A percentile compares a stretch with the other conserved stretches of the same genome.
Conservation (phyloP, 2,888 invertebrate genomes). For the Dynastes maya region DNA sequence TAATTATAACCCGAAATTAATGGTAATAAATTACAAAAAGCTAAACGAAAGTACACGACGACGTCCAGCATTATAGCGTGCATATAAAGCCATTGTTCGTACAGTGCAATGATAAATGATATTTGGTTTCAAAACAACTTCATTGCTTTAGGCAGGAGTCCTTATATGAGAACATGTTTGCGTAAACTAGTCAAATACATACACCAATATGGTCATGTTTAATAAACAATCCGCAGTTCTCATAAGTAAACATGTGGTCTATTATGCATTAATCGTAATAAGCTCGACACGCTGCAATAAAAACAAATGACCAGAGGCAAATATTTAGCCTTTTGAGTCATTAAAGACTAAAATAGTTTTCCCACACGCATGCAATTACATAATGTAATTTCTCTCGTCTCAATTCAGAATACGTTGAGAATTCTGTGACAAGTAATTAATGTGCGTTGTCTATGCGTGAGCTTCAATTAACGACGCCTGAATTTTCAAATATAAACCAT, state of each 20-base stretch:
- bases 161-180: conserved; percentile 18
- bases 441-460: too few species aligned
- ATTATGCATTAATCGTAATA: conserved; percentile 7
- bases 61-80: background rate
- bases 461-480: too few species aligned
- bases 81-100: conserved; percentile 21
- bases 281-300: background rate
- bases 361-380: too few species aligned
- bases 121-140: conserved; percentile 16
- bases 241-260: conserved; percentile 5
- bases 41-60: background rate
- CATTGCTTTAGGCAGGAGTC: conserved; percentile 21
- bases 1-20: background rate
- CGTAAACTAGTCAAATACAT: conserved; percentile 18
- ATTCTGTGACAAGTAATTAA: too few species aligned
- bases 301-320: conserved; percentile 4
- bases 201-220: conserved; percentile 11
- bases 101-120: conserved; percentile 16
- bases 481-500: too few species aligned
- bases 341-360: too few species aligned
- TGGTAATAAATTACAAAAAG: conserved; percentile 6
- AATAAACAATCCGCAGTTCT: conserved; percentile 17
- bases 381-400: too few species aligned
- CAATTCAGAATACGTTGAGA: too few species aligned
- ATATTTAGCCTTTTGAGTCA: too few species aligned